phyloP scores from a whole-genome alignment of 1,140 invertebrate genomes.

The Chrysoperla carnea region DNA sequence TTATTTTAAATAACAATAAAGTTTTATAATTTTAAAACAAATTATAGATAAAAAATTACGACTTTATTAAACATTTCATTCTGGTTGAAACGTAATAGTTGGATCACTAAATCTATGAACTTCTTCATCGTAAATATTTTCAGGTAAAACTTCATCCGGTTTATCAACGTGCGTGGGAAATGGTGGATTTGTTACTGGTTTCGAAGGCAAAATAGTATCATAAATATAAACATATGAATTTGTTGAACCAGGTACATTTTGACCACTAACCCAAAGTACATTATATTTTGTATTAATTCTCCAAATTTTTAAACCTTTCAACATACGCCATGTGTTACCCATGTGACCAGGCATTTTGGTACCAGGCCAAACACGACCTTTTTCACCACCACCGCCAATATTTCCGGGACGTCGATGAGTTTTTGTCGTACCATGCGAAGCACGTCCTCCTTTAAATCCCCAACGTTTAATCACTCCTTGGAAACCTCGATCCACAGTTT shows the following conservation, averaged over 20 bases:
- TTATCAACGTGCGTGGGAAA: conserved; percentile 65
- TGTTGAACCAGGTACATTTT: conserved; percentile 58
- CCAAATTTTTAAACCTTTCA: conserved; percentile 63
- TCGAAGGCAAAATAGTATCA: conserved; percentile 54
- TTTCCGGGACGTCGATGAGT: conserved; percentile 82
- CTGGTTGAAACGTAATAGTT: conserved; percentile 40
- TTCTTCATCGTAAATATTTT: conserved; percentile 53
- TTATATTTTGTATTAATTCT: conserved; percentile 90
- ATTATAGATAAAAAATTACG: conserved; percentile 4
- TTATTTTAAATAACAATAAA: not conserved
- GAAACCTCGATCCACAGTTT: conserved; percentile 89
- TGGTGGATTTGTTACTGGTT: conserved; percentile 37
- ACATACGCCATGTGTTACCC: conserved; percentile 63
- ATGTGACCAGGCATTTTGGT: conserved; percentile 96
- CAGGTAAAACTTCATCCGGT: conserved; percentile 32
- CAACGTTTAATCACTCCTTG: conserved; percentile 96
- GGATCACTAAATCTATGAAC: conserved; percentile 50
- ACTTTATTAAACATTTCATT: conserved; percentile 19
- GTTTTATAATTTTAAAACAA: conserved; percentile 1
- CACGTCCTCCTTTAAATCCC: conserved; percentile 88
- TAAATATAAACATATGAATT: conserved; percentile 67
- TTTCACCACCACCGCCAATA: conserved; percentile 70
- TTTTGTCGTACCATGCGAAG: conserved; percentile 86
- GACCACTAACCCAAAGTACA: conserved; percentile 75
- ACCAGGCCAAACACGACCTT: conserved; percentile 80